Base-by-base conservation (phyloP, 2,888 invertebrate genomes). In the Trypoxylon attenuatum region DNA sequence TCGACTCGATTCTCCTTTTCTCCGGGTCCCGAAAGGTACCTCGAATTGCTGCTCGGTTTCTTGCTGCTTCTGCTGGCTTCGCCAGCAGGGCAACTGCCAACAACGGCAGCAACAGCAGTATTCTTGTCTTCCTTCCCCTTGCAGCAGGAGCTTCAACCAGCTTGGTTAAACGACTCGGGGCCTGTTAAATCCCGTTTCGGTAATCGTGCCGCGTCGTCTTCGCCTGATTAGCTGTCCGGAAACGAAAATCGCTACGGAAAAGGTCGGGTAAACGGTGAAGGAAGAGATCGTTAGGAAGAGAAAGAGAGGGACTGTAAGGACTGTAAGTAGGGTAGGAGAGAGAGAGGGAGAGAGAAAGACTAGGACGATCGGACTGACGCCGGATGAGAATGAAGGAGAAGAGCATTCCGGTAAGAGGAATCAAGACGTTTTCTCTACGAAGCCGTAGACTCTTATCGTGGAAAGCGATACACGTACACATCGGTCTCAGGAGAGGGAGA, bases 141-240 rank as follows among this genome's bases (percentile, higher is more conserved):
- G n/a, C n/a, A n/a, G n/a, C n/a, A n/a, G n/a, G n/a, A n/a, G n/a
- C n/a, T n/a, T n/a, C n/a, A n/a, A n/a, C n/a, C 70, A 49, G 59
- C 47, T 39, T 57, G 60, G 49, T 68, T 67, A 63, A 63, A 60
- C 62, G 62, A 60, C 41, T 27, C 60, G 59, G 42, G 49, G 45
- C 53, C 71, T 51, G 73, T 72, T 76, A 79, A 77, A 71, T 72
- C 71, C n/a, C 69, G 69, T 73, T 64, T 72, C 60, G 54, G 79
- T 70, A 78, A 78, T 77, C 77, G 66, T 47, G 61, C 53, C 71
- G 72, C 79, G 74, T 79, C 69, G 64, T 70, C 68, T 58, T 63
- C 62, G 65, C 61, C 70, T 84, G 80, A 83, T 81, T 81, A 81
- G 73, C 73, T 68, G 71, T 65, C 73, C 76, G 78, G 78, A 82